A percentile compares a stretch with the other conserved stretches of the same genome.
phyloP scores from a whole-genome alignment of 2,113 vertebrate genomes.

The Anhinga anhinga region DNA sequence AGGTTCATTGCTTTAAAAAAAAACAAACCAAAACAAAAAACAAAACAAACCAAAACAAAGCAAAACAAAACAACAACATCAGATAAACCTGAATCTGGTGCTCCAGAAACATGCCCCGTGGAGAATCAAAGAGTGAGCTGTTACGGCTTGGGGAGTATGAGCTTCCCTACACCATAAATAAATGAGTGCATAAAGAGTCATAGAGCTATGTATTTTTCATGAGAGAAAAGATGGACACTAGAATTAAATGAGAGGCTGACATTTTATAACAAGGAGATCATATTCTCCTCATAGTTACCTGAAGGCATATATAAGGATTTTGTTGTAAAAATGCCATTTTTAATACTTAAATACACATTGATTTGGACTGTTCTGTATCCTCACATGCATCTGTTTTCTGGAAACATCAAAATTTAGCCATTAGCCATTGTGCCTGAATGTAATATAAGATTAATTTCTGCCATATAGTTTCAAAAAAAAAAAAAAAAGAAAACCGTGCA shows the following conservation, averaged over 20 bases:
- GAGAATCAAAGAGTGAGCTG: background rate
- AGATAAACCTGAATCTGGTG: background rate
- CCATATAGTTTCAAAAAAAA: background rate
- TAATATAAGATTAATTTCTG: background rate
- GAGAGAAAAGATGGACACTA: background rate
- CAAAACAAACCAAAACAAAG: background rate
- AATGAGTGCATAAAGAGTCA: background rate
- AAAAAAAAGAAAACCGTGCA: background rate
- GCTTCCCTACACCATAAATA: background rate
- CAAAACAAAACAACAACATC: background rate
- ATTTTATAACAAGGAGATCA: background rate
- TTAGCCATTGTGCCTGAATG: background rate
- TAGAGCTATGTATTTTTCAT: slow-evolving; percentile 1
- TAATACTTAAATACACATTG: background rate
- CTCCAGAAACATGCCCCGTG: background rate
- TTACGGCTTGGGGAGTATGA: background rate
- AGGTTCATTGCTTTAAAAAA: background rate
- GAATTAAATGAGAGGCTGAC: background rate
- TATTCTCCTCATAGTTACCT: background rate
- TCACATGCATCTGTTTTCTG: background rate
- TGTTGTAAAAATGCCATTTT: background rate
- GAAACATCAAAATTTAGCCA: background rate
- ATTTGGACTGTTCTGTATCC: background rate
- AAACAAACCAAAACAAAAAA: background rate
- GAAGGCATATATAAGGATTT: background rate